Evolutionary conservation across 2,888 invertebrate species (phyloP).

Genomic region (Eupeodes latifasciatus): DNA sequence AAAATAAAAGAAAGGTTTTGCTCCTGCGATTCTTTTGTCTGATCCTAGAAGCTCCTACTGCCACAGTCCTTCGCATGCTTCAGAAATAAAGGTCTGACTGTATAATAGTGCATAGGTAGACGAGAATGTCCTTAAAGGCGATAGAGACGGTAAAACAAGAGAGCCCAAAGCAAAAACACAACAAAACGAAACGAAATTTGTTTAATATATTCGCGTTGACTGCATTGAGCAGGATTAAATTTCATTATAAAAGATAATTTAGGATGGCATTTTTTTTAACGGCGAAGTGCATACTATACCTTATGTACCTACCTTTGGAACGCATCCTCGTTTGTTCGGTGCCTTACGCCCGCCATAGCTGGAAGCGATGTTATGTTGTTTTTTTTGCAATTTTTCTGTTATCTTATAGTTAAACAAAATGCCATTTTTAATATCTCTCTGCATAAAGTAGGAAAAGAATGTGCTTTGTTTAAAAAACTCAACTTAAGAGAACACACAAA

Average conservation of each 20-base stretch:
- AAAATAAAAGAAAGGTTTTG: constrained; percentile 15
- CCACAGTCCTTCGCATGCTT: neutral
- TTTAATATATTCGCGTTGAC: constrained; percentile 64
- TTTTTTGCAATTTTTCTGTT: neutral
- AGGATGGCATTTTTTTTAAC: constrained; percentile 39
- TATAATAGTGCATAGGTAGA: constrained; percentile 13
- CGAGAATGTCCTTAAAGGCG: constrained; percentile 44
- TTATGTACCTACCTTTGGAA: constrained; percentile 33
- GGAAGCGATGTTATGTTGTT: neutral
- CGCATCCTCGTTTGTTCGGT: neutral
- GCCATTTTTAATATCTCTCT: constrained; percentile 55
- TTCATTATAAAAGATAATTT: constrained; percentile 63
- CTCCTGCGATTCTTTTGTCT: constrained; percentile 50
- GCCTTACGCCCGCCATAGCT: neutral
- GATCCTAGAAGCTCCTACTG: neutral
- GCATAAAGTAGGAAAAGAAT: constrained; percentile 19
- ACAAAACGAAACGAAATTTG: constrained; percentile 12
- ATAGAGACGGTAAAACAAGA: constrained; percentile 50
- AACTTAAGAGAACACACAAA: constrained; percentile 54
- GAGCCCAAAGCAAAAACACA: constrained; percentile 19
- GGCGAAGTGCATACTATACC: neutral
- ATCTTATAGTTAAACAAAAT: constrained; percentile 20
- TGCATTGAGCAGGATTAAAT: constrained; percentile 68
- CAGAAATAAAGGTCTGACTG: constrained; percentile 48
- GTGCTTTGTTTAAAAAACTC: constrained; percentile 53